A percentile compares a stretch with the other conserved stretches of the same genome.
These are phyloP conservation scores for Schizothorax lantsangensis DNA, from an alignment of 2,797 vertebrate genomes.

Conservation along the genomic window DNA sequence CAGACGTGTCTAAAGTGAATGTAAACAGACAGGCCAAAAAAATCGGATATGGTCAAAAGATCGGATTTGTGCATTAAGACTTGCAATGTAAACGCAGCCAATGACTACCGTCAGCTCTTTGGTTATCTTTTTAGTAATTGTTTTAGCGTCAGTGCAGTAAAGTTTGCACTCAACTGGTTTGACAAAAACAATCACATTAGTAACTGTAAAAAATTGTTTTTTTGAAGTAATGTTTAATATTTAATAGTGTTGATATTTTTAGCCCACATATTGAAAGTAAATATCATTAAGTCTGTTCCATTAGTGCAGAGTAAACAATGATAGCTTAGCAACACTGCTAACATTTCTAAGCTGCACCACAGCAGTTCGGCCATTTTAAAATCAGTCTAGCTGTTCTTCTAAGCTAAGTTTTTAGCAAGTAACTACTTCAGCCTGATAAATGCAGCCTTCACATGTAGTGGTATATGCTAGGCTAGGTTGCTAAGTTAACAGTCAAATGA, in stretches of 20 bases:
- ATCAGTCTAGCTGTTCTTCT: neutral
- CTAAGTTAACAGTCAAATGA: neutral
- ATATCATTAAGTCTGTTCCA: neutral
- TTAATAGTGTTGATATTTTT: neutral
- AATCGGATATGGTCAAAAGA: too few relatives aligned
- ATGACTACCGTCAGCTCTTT: too few relatives aligned
- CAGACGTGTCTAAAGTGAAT: too few relatives aligned
- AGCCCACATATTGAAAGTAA: neutral
- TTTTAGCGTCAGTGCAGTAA: neutral
- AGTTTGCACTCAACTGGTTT: neutral
- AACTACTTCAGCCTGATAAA: neutral
- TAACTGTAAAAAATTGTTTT: neutral
- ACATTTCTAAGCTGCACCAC: neutral
- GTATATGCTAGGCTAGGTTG: neutral
- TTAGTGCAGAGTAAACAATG: neutral
- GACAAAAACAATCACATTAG: neutral
- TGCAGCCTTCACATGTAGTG: neutral
- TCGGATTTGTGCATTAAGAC: too few relatives aligned
- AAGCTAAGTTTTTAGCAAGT: neutral
- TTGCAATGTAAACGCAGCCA: too few relatives aligned
- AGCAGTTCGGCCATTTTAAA: too few relatives aligned
- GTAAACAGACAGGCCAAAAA: too few relatives aligned
- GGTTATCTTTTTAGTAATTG: neutral
- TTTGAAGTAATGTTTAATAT: neutral
- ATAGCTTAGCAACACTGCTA: neutral